Evolutionary conservation across 1,140 invertebrate genomes (phyloP), one percentile per base, ranked within the genome.

Genomic region (Plutomurus gul): DNA sequence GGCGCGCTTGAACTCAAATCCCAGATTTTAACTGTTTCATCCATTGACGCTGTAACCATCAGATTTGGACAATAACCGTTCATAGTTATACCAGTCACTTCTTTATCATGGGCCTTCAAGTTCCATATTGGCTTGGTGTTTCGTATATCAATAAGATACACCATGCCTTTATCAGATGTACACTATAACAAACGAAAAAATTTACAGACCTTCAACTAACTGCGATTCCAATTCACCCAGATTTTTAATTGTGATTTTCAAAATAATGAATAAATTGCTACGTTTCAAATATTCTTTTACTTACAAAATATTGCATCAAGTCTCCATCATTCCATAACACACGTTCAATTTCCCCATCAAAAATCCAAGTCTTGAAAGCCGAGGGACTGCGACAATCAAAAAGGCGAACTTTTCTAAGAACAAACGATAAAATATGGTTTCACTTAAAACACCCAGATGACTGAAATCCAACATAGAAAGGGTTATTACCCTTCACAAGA

Each of bases 341-440:
- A 82, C 91, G 91, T 88, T 98, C 96, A 36, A 97, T 92, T 89
- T 98, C 96, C 20, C 92, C 92, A 33, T 88, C 87, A 10, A 93
- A 85, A 65, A 87, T 76, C 94, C 95, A 97, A 1, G 87, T 88
- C 86, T 92, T 91, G 20, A 88, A 88, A 43, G 85, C 86, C 77
- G 90, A 89, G 20, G 91, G 86, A 78, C 88, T 87, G 81, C 93
- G 89, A 85, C 95, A 96, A 87, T 97, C 95, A 85, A 92, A 92
- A 46, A 96, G 87, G 85, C 91, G 90, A 7, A 92, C 92, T 37
- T 85, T 86, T 56, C 86, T 89, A 79, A n/a, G n/a, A 51, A 89
- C 87, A 70, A 87, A 81, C 83, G 75, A 78, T 81, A 72, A 84
- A 81, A 40, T 75, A 8, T 46, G 40, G 25, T 18, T 72, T 10